A percentile compares a stretch with the other conserved stretches of the same genome.
Evolutionary conservation across 2,797 vertebrate species (phyloP).

Genomic region (Enteromius trimaculatus): DNA sequence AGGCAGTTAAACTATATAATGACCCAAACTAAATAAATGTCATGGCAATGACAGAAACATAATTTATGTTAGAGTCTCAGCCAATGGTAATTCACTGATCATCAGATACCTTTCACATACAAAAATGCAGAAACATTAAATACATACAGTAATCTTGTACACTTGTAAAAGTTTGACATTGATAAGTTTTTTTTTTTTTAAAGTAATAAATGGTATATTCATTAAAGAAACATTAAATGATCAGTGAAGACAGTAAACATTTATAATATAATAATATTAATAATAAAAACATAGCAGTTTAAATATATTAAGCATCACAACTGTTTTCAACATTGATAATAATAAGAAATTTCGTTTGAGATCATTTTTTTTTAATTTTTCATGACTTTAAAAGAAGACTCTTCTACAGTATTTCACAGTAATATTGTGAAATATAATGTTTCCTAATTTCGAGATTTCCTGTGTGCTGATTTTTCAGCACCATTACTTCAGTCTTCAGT

Average conservation of each 20-base stretch:
- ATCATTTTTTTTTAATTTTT: too few species aligned
- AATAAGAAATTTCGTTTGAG: neutral
- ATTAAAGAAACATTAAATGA: neutral
- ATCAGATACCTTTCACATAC: neutral
- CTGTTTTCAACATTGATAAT: neutral
- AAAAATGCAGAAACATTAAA: neutral
- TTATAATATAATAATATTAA: neutral
- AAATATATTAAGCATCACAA: neutral
- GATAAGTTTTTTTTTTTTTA: neutral
- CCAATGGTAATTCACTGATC: neutral
- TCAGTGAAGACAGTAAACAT: neutral
- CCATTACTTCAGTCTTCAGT: neutral
- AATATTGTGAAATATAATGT: neutral
- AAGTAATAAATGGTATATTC: neutral
- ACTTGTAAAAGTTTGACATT: neutral
- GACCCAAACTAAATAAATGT: slow-evolving; percentile 16
- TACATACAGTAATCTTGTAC: neutral
- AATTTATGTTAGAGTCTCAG: neutral
- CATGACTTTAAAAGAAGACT: neutral
- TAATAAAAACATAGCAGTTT: neutral
- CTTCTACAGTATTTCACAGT: neutral
- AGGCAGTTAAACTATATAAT: slow-evolving; percentile 7
- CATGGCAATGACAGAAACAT: slow-evolving; percentile 4
- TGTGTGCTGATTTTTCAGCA: neutral
- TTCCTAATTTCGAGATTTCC: neutral